phyloP scores from a whole-genome alignment of 1,140 invertebrate genomes.

The Globodera rostochiensis region DNA sequence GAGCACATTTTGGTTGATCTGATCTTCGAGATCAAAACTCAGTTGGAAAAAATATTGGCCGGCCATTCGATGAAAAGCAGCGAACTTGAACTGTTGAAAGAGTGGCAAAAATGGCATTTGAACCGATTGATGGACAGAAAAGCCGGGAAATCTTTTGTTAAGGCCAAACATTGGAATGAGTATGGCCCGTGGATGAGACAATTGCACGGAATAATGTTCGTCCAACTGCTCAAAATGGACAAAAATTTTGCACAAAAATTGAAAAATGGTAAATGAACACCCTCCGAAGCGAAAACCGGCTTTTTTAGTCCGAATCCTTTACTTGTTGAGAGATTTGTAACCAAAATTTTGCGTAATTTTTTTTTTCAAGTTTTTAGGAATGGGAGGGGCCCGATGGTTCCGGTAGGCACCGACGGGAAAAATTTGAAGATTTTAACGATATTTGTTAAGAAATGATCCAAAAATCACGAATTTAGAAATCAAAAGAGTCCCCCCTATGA shows the following conservation, averaged over 20 bases:
- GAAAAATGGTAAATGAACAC: conserved; percentile 17
- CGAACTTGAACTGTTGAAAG: background rate
- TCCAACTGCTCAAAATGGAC: background rate
- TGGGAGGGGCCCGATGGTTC: too few relatives aligned
- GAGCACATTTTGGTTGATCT: background rate
- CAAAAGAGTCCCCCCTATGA: too few relatives aligned
- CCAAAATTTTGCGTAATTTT: too few relatives aligned
- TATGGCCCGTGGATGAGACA: background rate
- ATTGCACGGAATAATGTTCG: background rate
- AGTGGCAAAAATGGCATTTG: background rate
- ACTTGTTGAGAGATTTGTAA: too few relatives aligned
- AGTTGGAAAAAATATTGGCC: background rate
- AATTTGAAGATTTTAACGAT: too few relatives aligned
- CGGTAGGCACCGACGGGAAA: too few relatives aligned
- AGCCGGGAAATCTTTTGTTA: background rate
- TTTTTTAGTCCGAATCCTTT: too few relatives aligned
- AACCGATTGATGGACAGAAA: background rate
- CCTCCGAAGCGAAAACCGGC: too few relatives aligned
- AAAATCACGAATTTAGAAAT: too few relatives aligned
- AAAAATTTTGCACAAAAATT: background rate
- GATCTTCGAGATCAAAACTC: background rate
- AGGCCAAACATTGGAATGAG: background rate
- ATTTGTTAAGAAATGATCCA: too few relatives aligned
- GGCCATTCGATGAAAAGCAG: background rate
- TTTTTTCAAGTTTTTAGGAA: too few relatives aligned